Percentiles rank a stretch among this genome's conserved stretches.
Evolutionary conservation across 2,113 vertebrate genomes (phyloP).

Genomic region (Lycocorax pyrrhopterus): DNA sequence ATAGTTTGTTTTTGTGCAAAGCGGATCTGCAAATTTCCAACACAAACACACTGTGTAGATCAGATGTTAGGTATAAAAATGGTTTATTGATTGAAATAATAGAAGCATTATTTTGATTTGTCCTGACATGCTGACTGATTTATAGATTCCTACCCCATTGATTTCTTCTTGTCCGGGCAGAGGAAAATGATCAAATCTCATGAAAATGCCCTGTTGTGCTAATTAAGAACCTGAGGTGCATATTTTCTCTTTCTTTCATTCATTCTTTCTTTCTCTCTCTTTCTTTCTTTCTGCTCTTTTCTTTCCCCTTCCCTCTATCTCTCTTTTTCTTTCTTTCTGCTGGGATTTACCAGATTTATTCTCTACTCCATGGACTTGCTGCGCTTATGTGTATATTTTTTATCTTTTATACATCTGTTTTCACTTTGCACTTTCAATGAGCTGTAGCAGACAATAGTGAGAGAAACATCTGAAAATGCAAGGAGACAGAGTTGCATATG

Average conservation of each 20-base stretch:
- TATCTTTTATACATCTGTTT: constrained; percentile 72
- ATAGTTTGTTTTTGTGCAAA: constrained; percentile 71
- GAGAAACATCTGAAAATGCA: constrained; percentile 75
- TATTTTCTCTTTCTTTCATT: accelerated
- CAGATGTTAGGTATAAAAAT: constrained; percentile 79
- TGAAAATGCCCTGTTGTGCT: constrained; percentile 58
- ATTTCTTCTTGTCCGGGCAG: constrained; percentile 73
- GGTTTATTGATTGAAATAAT: constrained; percentile 82
- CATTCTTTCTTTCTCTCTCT: no score
- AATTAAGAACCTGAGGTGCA: constrained; percentile 34
- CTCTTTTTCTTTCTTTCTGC: background rate
- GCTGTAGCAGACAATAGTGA: constrained; percentile 71
- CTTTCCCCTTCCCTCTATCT: accelerated
- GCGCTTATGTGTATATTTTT: background rate
- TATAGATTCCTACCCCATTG: constrained; percentile 76
- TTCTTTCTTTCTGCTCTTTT: accelerated
- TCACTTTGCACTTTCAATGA: constrained; percentile 75
- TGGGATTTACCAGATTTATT: constrained; percentile 33
- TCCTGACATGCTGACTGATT: constrained; percentile 81
- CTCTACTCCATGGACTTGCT: background rate
- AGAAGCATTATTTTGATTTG: constrained; percentile 86
- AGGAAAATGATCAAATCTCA: constrained; percentile 75
- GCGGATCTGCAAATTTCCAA: constrained; percentile 58
- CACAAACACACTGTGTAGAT: constrained; percentile 71
- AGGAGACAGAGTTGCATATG: constrained; percentile 77